These are phyloP conservation scores for Brachionus sp. DNA, from an alignment of 1,140 invertebrate species.

Conservation along the genomic window DNA sequence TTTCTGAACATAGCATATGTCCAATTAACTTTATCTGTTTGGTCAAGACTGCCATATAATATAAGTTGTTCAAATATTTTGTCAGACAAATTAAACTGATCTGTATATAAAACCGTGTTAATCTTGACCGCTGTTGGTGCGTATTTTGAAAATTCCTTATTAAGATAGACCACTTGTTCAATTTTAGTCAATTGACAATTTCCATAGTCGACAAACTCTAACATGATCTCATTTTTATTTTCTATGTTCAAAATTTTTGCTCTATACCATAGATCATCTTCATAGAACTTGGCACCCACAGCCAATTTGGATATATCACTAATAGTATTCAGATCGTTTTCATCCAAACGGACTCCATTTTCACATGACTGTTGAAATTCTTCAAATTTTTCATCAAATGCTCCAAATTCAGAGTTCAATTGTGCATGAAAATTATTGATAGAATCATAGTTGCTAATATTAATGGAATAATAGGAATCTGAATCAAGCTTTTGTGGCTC, in stretches of 20 bases:
- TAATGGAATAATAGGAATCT: neutral
- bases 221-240: neutral
- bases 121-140: neutral
- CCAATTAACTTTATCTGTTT: neutral
- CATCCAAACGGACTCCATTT: neutral
- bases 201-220: slow-evolving; percentile 42
- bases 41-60: neutral
- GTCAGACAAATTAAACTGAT: neutral
- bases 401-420: neutral
- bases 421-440: neutral
- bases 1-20: neutral
- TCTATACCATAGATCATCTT: slow-evolving; percentile 30
- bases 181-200: slow-evolving; percentile 1
- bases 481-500: neutral
- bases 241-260: neutral
- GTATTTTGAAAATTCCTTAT: neutral
- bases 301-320: neutral
- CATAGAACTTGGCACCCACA: slow-evolving; percentile 2
- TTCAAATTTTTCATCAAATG: neutral
- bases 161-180: neutral
- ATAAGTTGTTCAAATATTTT: neutral
- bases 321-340: neutral
- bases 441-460: neutral
- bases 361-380: slow-evolving; percentile 27
- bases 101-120: neutral